Evolutionary conservation across 2,888 invertebrate species (phyloP), one percentile per base, ranked within the genome.

Genomic region (Diarsia mendica): DNA sequence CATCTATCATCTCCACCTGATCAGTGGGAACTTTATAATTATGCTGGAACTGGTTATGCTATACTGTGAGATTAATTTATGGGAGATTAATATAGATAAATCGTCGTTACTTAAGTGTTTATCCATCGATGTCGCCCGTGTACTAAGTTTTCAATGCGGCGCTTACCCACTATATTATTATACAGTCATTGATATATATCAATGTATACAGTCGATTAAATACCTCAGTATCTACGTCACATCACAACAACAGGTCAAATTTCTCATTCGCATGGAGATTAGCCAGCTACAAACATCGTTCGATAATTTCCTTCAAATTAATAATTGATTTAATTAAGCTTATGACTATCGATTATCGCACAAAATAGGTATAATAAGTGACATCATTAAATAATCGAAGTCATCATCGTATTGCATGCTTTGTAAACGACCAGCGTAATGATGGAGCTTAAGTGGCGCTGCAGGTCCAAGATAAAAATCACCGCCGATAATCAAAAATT

Each of bases 321-420:
- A 11, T 75, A n/a, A 68, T 67, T 61, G 33, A 48, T 67, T 49
- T 51, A 6, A n/a, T 49, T 51, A 6, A n/a, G 53, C 67, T 67
- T 33, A 44, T 11, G 6, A 28, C 18, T 58, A 55, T 4, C 13
- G 28, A 60, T 60, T 60, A 67, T 15, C 13, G 3, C 8, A 23
- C 8, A 11, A 15, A 20, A 2, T 44, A n/a, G 8, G 5, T 63
- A 53, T 60, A n/a, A 13, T 15, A 48, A 13, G 28, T 64, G 53
- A 64, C 28, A 64, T 77, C 55, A 72, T n/a, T 44, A n/a, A 15
- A 39, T 67, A 67, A 80, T 73, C 49, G 2, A 48, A 68, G 1
- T 15, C 28, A 64, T 44, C 23, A 55, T 33, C 15, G 13, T 13
- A 20, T 46, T 28, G 20, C 46, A 70, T 48, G 28, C 51, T 44